phyloP scores from a whole-genome alignment of 2,797 vertebrate species.

The Neopelma chrysocephalum region DNA sequence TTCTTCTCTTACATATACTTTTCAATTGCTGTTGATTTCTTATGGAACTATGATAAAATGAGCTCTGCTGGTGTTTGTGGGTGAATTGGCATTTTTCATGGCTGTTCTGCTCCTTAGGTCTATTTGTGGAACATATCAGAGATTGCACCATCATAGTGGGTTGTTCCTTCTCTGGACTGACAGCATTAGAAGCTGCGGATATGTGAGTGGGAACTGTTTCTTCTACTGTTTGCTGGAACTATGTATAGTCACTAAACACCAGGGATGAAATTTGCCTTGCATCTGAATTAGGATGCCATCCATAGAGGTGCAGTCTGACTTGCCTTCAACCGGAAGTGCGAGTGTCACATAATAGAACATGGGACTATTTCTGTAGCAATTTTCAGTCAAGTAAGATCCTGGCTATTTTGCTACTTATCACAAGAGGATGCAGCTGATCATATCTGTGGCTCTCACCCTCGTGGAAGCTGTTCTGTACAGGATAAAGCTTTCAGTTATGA shows the following conservation, averaged over 20 bases:
- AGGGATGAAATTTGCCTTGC: background rate
- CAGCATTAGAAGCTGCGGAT: background rate
- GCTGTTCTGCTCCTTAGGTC: background rate
- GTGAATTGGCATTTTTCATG: background rate
- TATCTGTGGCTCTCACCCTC: background rate
- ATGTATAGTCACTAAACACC: background rate
- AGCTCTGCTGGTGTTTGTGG: background rate
- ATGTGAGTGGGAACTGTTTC: background rate
- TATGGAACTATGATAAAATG: background rate
- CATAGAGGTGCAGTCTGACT: background rate
- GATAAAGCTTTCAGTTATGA: background rate
- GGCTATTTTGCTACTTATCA: background rate
- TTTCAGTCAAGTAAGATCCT: background rate
- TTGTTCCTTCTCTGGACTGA: background rate
- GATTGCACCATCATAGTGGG: background rate
- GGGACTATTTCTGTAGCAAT: background rate
- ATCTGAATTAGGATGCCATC: background rate
- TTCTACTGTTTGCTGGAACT: background rate
- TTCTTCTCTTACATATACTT: background rate
- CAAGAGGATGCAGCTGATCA: background rate
- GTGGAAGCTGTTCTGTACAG: background rate
- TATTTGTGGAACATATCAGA: background rate
- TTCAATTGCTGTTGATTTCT: background rate
- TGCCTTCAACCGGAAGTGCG: background rate
- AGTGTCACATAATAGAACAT: background rate